Percentiles rank a stretch among this genome's conserved stretches.
These are phyloP conservation scores for Cynopterus sphinx DNA, from an alignment of 2,797 vertebrate genomes.

Conservation along the genomic window DNA sequence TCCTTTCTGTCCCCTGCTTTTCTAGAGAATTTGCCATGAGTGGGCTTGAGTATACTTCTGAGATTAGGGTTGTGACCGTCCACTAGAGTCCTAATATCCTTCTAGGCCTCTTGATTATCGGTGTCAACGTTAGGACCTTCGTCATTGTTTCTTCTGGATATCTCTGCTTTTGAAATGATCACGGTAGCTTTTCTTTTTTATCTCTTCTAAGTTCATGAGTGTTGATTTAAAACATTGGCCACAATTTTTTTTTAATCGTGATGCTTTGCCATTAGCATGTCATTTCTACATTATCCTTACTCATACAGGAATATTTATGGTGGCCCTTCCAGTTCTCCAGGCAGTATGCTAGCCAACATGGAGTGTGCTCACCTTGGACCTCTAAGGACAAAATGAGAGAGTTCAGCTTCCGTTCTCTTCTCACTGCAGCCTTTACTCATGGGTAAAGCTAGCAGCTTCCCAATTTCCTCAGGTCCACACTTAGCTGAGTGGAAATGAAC, in stretches of 20 bases:
- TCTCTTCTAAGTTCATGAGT: slow-evolving; percentile 12
- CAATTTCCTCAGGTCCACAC: neutral
- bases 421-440: neutral
- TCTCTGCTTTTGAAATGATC: neutral
- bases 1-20: neutral
- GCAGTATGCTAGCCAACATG: neutral
- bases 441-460: neutral
- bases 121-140: neutral
- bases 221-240: neutral
- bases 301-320: neutral
- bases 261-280: neutral
- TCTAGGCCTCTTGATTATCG: neutral
- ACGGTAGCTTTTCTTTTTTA: neutral
- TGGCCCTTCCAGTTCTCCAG: neutral
- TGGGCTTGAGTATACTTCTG: neutral
- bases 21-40: neutral
- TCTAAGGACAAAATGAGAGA: neutral
- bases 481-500: neutral
- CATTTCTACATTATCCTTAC: neutral
- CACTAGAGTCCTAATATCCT: neutral
- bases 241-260: neutral
- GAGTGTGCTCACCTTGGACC: neutral
- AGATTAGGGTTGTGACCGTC: neutral
- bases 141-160: neutral
- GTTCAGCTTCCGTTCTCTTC: neutral